Conservation (phyloP, 2,797 vertebrate species). For the Distichodus sexfasciatus region DNA sequence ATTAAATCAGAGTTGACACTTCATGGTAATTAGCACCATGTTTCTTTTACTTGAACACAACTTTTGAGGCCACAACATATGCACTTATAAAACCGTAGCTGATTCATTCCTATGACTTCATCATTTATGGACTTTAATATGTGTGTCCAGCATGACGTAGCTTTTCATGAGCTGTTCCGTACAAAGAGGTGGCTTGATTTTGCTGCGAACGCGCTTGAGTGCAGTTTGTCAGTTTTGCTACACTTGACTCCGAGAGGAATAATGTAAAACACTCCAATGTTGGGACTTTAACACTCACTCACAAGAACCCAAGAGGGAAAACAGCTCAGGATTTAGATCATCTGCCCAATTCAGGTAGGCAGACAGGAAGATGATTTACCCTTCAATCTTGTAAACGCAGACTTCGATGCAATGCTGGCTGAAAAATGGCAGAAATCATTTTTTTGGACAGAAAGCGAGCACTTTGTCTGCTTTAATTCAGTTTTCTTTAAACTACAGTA, state of each 20-base stretch:
- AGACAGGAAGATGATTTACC: no score
- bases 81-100: not conserved
- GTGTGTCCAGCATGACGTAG: conserved; percentile 52
- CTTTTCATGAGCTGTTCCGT: conserved; percentile 63
- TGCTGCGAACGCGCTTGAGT: conserved; percentile 68
- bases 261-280: conserved; percentile 73
- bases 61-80: not conserved
- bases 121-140: conserved; percentile 62
- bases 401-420: no score
- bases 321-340: conserved; percentile 57
- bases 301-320: conserved; percentile 54
- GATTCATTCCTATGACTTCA: conserved; percentile 57
- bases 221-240: conserved; percentile 65
- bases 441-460: no score
- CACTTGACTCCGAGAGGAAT: conserved; percentile 69
- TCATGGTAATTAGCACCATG: no score
- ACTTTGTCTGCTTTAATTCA: no score
- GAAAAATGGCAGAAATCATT: no score
- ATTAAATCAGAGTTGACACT: no score
- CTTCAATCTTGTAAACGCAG: no score
- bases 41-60: not conserved
- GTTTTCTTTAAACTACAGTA: no score
- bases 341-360: conserved; percentile 50
- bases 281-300: conserved; percentile 69
- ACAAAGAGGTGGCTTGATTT: conserved; percentile 64